phyloP scores from a whole-genome alignment of 2,888 invertebrate genomes.

The Hypolimnas misippus region DNA sequence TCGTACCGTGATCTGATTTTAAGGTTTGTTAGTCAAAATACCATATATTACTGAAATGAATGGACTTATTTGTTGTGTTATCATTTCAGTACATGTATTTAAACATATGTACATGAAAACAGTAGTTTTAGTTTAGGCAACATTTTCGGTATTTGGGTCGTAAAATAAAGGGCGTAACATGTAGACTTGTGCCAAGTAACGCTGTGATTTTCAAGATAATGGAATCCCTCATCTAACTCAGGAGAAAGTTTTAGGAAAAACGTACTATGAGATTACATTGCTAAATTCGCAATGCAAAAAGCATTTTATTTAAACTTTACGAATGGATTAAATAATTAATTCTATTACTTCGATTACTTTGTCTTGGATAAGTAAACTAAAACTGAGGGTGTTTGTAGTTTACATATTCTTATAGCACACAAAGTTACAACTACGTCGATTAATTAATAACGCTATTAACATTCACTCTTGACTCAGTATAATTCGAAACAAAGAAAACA shows the following conservation, averaged over 20 bases:
- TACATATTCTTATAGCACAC: background rate
- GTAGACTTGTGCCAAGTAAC: background rate
- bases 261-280: background rate
- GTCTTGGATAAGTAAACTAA: conserved; percentile 17
- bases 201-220: background rate
- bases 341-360: conserved; percentile 13
- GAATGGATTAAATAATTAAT: conserved; percentile 19
- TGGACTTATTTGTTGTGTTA: too few relatives aligned
- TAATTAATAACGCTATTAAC: background rate
- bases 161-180: conserved; percentile 1
- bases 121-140: background rate
- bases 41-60: too few relatives aligned
- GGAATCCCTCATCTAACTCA: background rate
- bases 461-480: background rate
- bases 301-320: conserved; percentile 9
- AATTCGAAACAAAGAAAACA: background rate
- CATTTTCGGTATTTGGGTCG: background rate
- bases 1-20: conserved; percentile 8
- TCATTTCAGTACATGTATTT: background rate
- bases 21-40: background rate
- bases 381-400: background rate
- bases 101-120: background rate
- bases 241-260: background rate
- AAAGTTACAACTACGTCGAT: background rate
- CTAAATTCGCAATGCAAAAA: conserved; percentile 8